Base-by-base conservation (phyloP, 2,797 vertebrate species). In the Typhlichthys subterraneus region DNA sequence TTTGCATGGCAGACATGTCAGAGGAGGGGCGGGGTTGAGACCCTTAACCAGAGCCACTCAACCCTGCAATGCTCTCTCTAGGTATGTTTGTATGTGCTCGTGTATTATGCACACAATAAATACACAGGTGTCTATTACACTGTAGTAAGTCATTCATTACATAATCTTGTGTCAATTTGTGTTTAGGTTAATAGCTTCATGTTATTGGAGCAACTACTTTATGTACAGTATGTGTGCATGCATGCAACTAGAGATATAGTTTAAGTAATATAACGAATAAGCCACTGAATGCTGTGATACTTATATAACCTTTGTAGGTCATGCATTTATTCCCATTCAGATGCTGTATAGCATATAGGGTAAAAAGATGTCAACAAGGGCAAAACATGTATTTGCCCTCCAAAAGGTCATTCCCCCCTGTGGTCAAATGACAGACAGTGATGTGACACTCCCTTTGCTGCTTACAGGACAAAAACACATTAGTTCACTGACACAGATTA, bases 341-440 rank as follows among this genome's bases (percentile, higher is more conserved):
- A 85, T 64, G 76, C 70, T 69, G 58, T 77, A 76, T 84, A 74
- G 67, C 63, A 76, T 59, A 64, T 67, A 65, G 47, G 66, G 73
- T 49, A 82, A 72, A 78, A 71, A 81, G 75, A 85, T 69, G 77
- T 80, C 76, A 86, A 79, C 72, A 66, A 76, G 79, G 29, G 14
- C 33, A 81, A 79, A 80, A 85, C 66, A n/a, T 63, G 63, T 66
- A 72, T 79, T 76, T 82, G 71, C 74, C 76, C 82, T 76, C 57
- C 42, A 47, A 88, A 90, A 89, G 87, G 87, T 87, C 80, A 80
- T 53, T 54, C 50, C 71, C 79, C 78, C 80, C 79, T 63, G 72
- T 72, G 87, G 84, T 87, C 85, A 87, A 79, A 84, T 75, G 84
- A 84, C 80, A 73, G 82, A 69, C 76, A 81, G 74, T 69, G 76